Conservation (phyloP, 2,113 vertebrate genomes). For the Sceloporus tristichus region DNA sequence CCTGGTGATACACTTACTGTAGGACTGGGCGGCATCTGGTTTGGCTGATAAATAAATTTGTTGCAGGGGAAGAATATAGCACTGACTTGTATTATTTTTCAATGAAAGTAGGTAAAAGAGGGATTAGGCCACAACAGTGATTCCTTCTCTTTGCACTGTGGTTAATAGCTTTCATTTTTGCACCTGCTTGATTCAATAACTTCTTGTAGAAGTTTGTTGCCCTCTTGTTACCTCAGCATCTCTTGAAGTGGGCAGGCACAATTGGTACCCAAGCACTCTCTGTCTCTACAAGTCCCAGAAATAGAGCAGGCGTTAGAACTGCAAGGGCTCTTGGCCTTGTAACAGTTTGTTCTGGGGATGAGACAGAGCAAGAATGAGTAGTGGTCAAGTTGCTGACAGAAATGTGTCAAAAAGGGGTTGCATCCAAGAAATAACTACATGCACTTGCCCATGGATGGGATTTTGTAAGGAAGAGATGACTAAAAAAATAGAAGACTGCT, state of each 20-base stretch:
- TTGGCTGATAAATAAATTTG: background rate
- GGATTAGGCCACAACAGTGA: background rate
- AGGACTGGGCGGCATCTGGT: background rate
- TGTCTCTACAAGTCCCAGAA: constrained; percentile 10
- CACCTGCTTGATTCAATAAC: background rate
- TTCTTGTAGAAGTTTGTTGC: background rate
- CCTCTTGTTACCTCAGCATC: background rate
- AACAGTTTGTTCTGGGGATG: constrained; percentile 26
- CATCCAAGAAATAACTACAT: background rate
- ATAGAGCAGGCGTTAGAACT: background rate
- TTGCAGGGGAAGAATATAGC: background rate
- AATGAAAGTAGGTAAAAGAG: background rate
- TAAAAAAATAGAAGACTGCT: background rate
- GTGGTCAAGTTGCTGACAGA: background rate
- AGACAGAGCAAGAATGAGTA: background rate
- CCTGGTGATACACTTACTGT: background rate
- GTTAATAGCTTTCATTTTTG: background rate
- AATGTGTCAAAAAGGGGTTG: background rate
- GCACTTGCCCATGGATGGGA: background rate
- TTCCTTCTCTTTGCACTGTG: background rate
- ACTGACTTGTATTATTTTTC: background rate
- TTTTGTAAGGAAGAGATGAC: background rate
- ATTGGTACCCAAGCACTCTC: constrained; percentile 8
- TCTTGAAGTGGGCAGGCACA: constrained; percentile 3
- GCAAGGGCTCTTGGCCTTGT: background rate